These are phyloP conservation scores for Drosophila vallismaia DNA, from an alignment of 2,888 invertebrate genomes.

Conservation along the genomic window DNA sequence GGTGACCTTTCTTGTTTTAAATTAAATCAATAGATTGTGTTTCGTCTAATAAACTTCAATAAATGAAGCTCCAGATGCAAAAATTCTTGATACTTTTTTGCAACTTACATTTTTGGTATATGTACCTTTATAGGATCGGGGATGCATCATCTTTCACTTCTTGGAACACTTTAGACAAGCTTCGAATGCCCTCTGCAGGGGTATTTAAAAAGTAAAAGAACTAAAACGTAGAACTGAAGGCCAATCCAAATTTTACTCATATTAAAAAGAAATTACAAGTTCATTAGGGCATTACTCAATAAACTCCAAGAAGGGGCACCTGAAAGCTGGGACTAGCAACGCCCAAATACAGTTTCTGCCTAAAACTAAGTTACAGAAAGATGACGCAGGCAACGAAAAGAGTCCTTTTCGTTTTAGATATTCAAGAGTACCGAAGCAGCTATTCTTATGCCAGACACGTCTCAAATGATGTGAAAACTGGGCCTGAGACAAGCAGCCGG, in stretches of 20 bases:
- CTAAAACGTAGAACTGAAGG: too few species aligned
- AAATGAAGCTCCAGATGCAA: too few species aligned
- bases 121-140: too few species aligned
- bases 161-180: too few species aligned
- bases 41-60: too few species aligned
- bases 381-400: constrained; percentile 43
- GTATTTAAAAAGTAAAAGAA: too few species aligned
- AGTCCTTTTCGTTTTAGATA: constrained; percentile 43
- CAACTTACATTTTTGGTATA: too few species aligned
- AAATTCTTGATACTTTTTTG: too few species aligned
- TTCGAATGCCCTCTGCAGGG: too few species aligned
- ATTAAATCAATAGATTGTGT: too few species aligned
- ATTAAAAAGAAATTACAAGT: constrained; percentile 61
- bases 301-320: neutral
- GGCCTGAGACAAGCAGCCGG: constrained; percentile 41
- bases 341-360: constrained; percentile 23
- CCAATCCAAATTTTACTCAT: constrained; percentile 37
- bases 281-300: neutral
- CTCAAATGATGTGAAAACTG: constrained; percentile 63
- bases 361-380: constrained; percentile 64
- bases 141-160: too few species aligned
- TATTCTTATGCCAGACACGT: constrained; percentile 71
- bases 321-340: constrained; percentile 6
- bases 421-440: constrained; percentile 15
- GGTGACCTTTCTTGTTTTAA: too few species aligned